These are phyloP conservation scores for Nematostella vectensis DNA, from an alignment of 92 coral and sea anemone genomes.

Conservation along the genomic window DNA sequence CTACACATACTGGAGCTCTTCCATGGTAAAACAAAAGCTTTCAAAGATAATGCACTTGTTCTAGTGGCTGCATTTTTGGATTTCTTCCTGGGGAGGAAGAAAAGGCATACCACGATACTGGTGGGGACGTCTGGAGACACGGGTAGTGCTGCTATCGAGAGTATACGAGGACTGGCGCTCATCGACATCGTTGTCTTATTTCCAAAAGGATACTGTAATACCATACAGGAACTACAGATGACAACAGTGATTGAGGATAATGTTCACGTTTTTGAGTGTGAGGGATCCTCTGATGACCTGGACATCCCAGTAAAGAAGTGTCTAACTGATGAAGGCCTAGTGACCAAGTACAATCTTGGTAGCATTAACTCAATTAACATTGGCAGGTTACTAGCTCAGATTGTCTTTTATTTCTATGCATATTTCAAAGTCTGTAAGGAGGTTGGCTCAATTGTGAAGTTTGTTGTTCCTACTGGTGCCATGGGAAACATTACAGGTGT, in stretches of 20 bases:
- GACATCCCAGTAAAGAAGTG: slow-evolving; percentile 54
- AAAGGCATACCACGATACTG: slow-evolving; percentile 40
- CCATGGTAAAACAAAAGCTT: slow-evolving; percentile 92
- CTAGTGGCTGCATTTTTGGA: slow-evolving; percentile 62
- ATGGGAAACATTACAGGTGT: slow-evolving; percentile 87
- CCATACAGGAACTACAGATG: slow-evolving; percentile 84
- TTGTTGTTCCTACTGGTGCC: slow-evolving; percentile 86
- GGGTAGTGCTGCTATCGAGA: slow-evolving; percentile 91
- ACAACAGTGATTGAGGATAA: slow-evolving; percentile 65
- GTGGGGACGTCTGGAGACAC: slow-evolving; percentile 91
- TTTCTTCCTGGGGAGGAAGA: slow-evolving; percentile 57
- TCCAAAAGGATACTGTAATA: slow-evolving; percentile 70
- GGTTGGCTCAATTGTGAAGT: slow-evolving; percentile 46
- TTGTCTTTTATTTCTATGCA: slow-evolving; percentile 67
- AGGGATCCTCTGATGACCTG: slow-evolving; percentile 79
- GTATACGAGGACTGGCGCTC: slow-evolving; percentile 39
- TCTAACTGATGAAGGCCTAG: slow-evolving; percentile 38
- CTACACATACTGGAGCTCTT: slow-evolving; percentile 69
- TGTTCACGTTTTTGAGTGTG: slow-evolving; percentile 63
- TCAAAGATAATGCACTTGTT: slow-evolving; percentile 72
- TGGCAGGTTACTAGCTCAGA: slow-evolving; percentile 75
- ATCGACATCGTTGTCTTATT: slow-evolving; percentile 64
- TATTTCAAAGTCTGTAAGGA: slow-evolving; percentile 60
- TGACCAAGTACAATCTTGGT: slow-evolving; percentile 44
- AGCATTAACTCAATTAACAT: slow-evolving; percentile 72